These are phyloP conservation scores for Semaprochilodus insignis DNA, from an alignment of 2,797 vertebrate species.

Conservation along the genomic window DNA sequence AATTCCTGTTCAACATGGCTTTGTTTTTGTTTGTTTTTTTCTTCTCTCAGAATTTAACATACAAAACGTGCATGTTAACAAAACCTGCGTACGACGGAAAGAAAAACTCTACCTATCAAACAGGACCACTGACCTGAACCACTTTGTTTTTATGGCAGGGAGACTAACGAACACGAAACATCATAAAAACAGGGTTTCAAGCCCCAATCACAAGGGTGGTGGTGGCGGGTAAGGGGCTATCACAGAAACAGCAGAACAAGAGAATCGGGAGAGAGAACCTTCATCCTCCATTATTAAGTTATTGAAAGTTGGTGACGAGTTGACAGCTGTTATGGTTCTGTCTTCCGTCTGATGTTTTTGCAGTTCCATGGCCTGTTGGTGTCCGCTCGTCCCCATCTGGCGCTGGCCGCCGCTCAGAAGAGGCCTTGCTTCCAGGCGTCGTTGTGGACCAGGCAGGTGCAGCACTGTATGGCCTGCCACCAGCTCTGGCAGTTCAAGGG, in stretches of 20 bases:
- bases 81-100: conserved; percentile 1
- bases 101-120: not conserved
- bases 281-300: conserved; percentile 6
- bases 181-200: conserved; percentile 26
- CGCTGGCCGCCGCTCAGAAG: conserved; percentile 83
- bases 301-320: conserved; percentile 1
- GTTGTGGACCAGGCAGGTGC: conserved; percentile 95
- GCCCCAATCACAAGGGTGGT: conserved; percentile 8
- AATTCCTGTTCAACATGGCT: conserved; percentile 60
- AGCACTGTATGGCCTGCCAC: conserved; percentile 99
- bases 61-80: conserved; percentile 44
- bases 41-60: conserved; percentile 58
- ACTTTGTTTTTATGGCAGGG: not conserved
- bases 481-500: conserved; percentile 97
- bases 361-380: conserved; percentile 88
- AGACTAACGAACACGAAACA: conserved; percentile 48
- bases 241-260: conserved; percentile 17
- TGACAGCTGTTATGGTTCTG: conserved; percentile 17
- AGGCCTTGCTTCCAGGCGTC: conserved; percentile 91
- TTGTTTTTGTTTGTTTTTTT: conserved; percentile 55
- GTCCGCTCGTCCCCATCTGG: conserved; percentile 81
- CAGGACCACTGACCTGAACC: not conserved
- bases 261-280: not conserved
- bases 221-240: not conserved
- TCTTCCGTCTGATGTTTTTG: conserved; percentile 55